These are phyloP conservation scores for Tichodroma muraria DNA, from an alignment of 2,113 vertebrate genomes.

Conservation along the genomic window DNA sequence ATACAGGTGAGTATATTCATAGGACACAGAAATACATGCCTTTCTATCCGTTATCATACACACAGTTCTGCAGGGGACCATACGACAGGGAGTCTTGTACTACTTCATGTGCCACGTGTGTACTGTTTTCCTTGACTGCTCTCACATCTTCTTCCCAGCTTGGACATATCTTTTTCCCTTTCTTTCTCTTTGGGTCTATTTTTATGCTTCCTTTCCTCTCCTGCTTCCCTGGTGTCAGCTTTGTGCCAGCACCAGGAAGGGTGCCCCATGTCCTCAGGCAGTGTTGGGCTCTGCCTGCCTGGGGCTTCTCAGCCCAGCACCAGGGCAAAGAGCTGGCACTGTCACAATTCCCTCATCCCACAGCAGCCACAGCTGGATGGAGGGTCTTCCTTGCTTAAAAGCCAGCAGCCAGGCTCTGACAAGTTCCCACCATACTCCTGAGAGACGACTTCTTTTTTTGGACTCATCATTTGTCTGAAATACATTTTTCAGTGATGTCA, in stretches of 20 bases:
- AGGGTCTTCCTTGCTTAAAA: rapidly evolving
- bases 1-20: neutral
- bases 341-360: rapidly evolving
- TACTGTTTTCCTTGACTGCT: neutral
- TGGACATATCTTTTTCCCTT: neutral
- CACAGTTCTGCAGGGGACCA: neutral
- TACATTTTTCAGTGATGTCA: neutral
- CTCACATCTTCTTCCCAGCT: neutral
- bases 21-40: neutral
- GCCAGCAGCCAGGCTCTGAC: neutral
- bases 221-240: neutral
- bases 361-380: neutral
- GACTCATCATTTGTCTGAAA: neutral
- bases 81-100: neutral
- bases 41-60: neutral
- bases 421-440: neutral
- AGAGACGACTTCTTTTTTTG: neutral
- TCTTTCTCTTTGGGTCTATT: neutral
- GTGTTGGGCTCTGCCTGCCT: neutral
- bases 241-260: neutral
- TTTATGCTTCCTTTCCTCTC: neutral
- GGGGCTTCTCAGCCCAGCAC: rapidly evolving
- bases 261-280: neutral
- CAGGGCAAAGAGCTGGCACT: neutral
- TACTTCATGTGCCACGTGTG: neutral